Evolutionary conservation across 1,140 invertebrate genomes (phyloP).

Genomic region (Bathynomus jamesi): DNA sequence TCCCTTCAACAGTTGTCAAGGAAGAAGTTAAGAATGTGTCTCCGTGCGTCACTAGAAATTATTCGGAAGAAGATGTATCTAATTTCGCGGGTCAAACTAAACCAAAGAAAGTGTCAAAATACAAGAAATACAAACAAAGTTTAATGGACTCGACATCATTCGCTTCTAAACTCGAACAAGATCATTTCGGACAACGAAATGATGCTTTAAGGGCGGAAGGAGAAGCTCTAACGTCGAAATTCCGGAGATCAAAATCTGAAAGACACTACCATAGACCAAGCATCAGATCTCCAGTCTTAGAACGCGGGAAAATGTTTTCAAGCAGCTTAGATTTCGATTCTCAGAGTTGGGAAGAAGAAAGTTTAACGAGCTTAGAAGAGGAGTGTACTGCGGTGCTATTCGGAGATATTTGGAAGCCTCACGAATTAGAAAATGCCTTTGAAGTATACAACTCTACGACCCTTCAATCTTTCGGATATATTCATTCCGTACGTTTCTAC

Average conservation of each 20-base stretch:
- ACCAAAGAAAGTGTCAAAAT: background rate
- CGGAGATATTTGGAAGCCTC: background rate
- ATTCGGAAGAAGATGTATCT: background rate
- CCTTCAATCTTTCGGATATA: background rate
- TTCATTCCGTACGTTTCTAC: no score
- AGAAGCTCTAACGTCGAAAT: background rate
- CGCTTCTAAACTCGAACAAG: background rate
- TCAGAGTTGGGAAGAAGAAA: background rate
- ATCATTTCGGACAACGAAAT: background rate
- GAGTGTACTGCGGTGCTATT: background rate
- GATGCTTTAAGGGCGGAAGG: background rate
- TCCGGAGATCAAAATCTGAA: background rate
- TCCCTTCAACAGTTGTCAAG: background rate
- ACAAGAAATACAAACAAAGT: background rate
- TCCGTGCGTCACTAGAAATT: background rate
- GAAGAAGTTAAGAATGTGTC: background rate
- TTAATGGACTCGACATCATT: background rate
- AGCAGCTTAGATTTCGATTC: background rate
- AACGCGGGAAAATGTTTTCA: background rate
- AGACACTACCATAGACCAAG: background rate
- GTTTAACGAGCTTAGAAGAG: background rate
- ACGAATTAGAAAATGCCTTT: background rate
- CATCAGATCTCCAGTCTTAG: background rate
- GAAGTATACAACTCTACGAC: background rate
- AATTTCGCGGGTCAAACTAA: no score